These are phyloP conservation scores for Corynorhinus townsendii DNA, from an alignment of 2,113 vertebrate species.

Conservation along the genomic window DNA sequence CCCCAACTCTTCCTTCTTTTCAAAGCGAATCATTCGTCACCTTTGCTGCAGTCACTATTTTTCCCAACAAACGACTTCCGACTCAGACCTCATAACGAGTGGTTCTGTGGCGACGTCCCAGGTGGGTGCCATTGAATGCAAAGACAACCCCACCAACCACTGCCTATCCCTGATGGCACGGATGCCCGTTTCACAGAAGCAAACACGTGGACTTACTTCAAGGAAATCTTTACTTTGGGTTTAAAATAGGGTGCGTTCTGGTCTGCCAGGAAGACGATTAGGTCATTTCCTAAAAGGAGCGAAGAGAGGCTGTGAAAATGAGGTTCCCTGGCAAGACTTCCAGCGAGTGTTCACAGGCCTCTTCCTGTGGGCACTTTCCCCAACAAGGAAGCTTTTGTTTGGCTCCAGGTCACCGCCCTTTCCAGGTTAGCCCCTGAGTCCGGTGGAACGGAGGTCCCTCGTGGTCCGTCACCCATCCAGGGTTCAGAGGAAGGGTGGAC, in stretches of 20 bases:
- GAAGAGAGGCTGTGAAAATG: constrained; percentile 30
- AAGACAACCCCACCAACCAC: neutral
- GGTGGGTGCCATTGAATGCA: neutral
- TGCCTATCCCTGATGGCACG: neutral
- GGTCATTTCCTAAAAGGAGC: constrained; percentile 86
- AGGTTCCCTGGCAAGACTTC: neutral
- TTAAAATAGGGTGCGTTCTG: constrained; percentile 94
- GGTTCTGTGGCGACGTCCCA: neutral
- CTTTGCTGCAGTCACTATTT: neutral
- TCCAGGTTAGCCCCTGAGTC: neutral
- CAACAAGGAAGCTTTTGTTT: neutral
- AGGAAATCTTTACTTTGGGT: constrained; percentile 86
- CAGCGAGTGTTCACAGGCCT: neutral
- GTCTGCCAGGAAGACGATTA: constrained; percentile 94
- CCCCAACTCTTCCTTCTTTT: neutral
- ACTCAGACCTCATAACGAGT: neutral
- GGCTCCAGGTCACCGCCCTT: neutral
- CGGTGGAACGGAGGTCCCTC: neutral
- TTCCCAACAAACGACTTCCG: neutral
- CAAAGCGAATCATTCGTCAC: neutral
- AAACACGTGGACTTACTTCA: constrained; percentile 81
- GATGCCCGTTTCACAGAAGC: neutral
- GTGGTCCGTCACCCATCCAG: neutral
- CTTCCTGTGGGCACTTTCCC: neutral
- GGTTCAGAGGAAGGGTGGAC: neutral